phyloP scores from a whole-genome alignment of 2,797 vertebrate species.

The Pygocentrus nattereri region DNA sequence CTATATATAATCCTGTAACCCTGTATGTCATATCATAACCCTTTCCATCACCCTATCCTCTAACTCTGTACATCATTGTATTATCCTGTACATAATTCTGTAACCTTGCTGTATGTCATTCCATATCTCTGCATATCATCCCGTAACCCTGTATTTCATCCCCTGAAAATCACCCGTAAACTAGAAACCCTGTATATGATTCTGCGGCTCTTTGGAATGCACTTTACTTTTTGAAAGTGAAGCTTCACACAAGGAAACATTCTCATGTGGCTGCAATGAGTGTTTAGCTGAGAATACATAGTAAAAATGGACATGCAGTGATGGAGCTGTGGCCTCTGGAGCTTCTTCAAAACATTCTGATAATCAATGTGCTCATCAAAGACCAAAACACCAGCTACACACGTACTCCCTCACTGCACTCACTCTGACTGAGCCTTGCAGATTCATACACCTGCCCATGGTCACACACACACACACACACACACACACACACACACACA shows the following conservation, averaged over 20 bases:
- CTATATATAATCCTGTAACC: too few relatives aligned
- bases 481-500: neutral
- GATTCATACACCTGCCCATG: neutral
- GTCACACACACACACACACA: neutral
- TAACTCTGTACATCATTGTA: too few relatives aligned
- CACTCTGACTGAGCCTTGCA: neutral
- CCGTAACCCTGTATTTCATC: too few relatives aligned
- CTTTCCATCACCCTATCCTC: too few relatives aligned
- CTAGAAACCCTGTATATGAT: neutral
- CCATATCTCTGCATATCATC: too few relatives aligned
- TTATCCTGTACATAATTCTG: too few relatives aligned
- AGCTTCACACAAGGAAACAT: neutral
- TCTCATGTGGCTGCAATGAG: neutral
- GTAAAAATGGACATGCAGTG: constrained; percentile 1
- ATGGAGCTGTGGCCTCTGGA: constrained; percentile 25
- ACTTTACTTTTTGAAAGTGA: neutral
- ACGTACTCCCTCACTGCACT: constrained; percentile 13
- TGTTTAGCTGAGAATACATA: neutral
- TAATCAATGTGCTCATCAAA: constrained; percentile 57
- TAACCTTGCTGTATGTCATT: too few relatives aligned
- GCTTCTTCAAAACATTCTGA: constrained; percentile 36
- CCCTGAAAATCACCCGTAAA: neutral
- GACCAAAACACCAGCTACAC: constrained; percentile 45
- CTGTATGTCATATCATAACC: too few relatives aligned
- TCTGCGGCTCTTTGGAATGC: neutral